Evolutionary conservation across 2,888 invertebrate species (phyloP).

Genomic region (Archips xylosteana): DNA sequence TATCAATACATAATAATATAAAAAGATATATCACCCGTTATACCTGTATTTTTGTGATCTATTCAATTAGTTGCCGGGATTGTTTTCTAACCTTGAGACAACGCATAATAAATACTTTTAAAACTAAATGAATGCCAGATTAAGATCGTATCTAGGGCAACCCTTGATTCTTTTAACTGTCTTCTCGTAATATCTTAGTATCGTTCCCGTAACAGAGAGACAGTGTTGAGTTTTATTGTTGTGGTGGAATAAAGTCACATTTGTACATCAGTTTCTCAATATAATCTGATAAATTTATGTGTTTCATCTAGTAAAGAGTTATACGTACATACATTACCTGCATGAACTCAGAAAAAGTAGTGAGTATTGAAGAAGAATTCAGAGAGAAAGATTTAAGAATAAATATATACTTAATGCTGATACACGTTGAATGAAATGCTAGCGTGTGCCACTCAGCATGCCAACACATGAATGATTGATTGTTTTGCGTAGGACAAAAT

Average conservation of each 20-base stretch:
- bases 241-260: too few relatives aligned
- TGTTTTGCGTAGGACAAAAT: slow-evolving; percentile 10
- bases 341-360: too few relatives aligned
- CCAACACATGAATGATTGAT: slow-evolving; percentile 14
- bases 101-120: slow-evolving; percentile 17
- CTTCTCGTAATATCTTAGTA: too few relatives aligned
- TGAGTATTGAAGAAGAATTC: background rate
- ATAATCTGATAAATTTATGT: too few relatives aligned
- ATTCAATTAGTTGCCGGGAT: background rate
- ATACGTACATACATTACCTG: too few relatives aligned
- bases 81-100: slow-evolving; percentile 23
- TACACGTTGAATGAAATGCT: slow-evolving; percentile 6
- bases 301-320: too few relatives aligned
- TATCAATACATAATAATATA: too few relatives aligned
- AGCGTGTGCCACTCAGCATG: slow-evolving; percentile 5
- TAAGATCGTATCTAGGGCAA: background rate
- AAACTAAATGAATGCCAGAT: slow-evolving; percentile 16
- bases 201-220: too few relatives aligned
- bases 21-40: background rate
- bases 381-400: background rate
- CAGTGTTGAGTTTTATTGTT: too few relatives aligned
- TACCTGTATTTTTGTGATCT: background rate
- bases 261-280: too few relatives aligned
- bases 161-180: background rate
- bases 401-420: background rate